Percentiles rank a stretch among this genome's conserved stretches.
phyloP scores from a whole-genome alignment of 2,113 vertebrate genomes.

The Crocuta crocuta region DNA sequence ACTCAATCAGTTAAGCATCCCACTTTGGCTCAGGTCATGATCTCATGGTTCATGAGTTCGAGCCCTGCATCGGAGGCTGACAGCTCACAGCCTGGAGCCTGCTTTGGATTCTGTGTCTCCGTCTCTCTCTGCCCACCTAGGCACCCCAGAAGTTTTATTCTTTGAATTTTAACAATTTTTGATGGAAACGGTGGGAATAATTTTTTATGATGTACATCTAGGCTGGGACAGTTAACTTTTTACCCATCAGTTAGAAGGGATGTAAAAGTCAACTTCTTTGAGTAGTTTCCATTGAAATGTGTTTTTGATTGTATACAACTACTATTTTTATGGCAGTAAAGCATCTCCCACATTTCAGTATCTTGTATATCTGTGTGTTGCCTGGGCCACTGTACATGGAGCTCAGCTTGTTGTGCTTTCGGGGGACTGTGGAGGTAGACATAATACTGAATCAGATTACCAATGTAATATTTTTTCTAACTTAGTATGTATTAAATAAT shows the following conservation, averaged over 20 bases:
- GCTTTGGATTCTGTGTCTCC: no score
- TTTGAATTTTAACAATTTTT: conserved; percentile 41
- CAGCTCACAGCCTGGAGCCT: no score
- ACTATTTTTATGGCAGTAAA: not conserved
- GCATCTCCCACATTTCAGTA: not conserved
- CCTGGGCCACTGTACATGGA: not conserved
- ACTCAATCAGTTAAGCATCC: no score
- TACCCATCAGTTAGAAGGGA: not conserved
- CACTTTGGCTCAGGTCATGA: no score
- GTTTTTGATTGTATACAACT: not conserved
- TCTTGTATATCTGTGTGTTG: not conserved
- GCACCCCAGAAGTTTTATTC: not conserved
- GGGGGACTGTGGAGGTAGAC: not conserved
- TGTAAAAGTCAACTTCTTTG: not conserved
- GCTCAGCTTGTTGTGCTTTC: not conserved
- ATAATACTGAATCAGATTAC: conserved; percentile 15
- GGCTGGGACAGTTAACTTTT: not conserved
- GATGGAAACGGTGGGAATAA: not conserved
- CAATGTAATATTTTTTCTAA: conserved; percentile 30
- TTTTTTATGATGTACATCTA: not conserved
- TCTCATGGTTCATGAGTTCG: no score
- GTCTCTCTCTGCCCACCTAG: no score
- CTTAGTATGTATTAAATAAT: not conserved
- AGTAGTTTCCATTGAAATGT: not conserved
- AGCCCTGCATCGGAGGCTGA: no score